phyloP scores from a whole-genome alignment of 2,888 invertebrate species.

The Trilocha varians region DNA sequence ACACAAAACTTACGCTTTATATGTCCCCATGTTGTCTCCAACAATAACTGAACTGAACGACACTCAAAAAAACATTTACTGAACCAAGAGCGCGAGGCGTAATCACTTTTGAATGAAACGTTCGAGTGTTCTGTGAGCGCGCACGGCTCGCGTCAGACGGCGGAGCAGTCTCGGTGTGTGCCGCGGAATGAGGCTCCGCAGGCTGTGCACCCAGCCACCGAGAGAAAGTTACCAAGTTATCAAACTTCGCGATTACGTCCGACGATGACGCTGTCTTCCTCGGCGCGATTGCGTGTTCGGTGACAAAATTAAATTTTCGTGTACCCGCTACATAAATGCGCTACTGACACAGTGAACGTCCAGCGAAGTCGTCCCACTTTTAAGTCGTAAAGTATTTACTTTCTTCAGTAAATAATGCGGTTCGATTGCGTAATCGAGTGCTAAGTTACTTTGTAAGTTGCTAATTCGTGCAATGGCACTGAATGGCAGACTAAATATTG shows the following conservation, averaged over 20 bases:
- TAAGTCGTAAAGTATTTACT: slow-evolving; percentile 25
- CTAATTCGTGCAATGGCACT: neutral
- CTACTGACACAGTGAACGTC: slow-evolving; percentile 64
- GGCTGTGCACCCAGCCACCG: slow-evolving; percentile 28
- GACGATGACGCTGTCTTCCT: slow-evolving; percentile 62
- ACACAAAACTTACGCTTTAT: slow-evolving; percentile 45
- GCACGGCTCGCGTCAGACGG: slow-evolving; percentile 50
- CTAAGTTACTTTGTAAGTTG: neutral
- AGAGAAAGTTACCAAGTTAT: slow-evolving; percentile 69
- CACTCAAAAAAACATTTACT: slow-evolving; percentile 44
- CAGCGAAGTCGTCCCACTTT: slow-evolving; percentile 44
- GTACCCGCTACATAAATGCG: slow-evolving; percentile 42
- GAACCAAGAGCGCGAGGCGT: slow-evolving; percentile 23
- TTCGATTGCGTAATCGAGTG: neutral
- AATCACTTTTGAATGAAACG: slow-evolving; percentile 32
- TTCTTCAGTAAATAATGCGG: slow-evolving; percentile 9
- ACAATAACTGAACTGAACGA: slow-evolving; percentile 33
- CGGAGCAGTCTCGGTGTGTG: slow-evolving; percentile 46
- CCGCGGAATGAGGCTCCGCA: slow-evolving; percentile 50
- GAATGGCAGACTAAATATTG: too few relatives aligned
- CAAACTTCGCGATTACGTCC: slow-evolving; percentile 68
- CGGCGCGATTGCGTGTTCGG: slow-evolving; percentile 60
- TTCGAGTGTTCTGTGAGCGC: slow-evolving; percentile 34
- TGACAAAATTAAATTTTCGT: slow-evolving; percentile 64
- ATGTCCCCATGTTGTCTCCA: slow-evolving; percentile 51